Percentiles rank a stretch among this genome's conserved stretches.
Conservation (phyloP, 2,888 invertebrate genomes). For the Eristalis tenax region DNA sequence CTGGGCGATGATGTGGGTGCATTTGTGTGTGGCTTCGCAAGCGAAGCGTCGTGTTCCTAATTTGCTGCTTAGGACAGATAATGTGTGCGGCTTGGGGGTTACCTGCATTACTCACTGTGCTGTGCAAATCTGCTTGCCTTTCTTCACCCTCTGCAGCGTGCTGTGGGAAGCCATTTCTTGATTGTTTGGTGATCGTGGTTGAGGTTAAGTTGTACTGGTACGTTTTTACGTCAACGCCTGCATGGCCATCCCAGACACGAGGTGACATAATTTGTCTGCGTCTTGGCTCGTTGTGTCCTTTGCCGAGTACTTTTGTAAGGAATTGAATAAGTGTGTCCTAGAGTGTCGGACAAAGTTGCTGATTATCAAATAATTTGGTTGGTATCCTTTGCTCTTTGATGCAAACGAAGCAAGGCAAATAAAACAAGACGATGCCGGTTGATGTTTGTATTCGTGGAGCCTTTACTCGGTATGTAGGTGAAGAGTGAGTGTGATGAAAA, state of each 20-base stretch:
- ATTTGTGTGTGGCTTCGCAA: background rate
- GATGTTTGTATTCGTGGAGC: no score
- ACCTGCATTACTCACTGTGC: background rate
- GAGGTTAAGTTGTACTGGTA: background rate
- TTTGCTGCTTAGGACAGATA: background rate
- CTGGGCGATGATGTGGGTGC: background rate
- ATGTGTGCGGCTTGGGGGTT: background rate
- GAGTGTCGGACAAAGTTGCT: no score
- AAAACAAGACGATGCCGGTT: no score
- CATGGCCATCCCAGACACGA: background rate
- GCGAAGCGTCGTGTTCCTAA: background rate
- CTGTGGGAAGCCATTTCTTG: background rate
- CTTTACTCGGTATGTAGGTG: no score
- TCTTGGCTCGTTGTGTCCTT: background rate
- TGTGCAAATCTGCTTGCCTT: background rate
- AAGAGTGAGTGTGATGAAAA: no score
- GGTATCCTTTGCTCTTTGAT: no score
- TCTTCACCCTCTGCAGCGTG: no score
- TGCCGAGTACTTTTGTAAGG: background rate
- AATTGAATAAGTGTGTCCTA: accelerated
- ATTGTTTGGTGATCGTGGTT: background rate
- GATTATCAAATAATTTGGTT: background rate
- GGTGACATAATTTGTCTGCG: background rate
- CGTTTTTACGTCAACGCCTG: background rate
- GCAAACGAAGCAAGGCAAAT: no score